These are phyloP conservation scores for Oplegnathus fasciatus DNA, from an alignment of 2,113 vertebrate species.

Conservation along the genomic window DNA sequence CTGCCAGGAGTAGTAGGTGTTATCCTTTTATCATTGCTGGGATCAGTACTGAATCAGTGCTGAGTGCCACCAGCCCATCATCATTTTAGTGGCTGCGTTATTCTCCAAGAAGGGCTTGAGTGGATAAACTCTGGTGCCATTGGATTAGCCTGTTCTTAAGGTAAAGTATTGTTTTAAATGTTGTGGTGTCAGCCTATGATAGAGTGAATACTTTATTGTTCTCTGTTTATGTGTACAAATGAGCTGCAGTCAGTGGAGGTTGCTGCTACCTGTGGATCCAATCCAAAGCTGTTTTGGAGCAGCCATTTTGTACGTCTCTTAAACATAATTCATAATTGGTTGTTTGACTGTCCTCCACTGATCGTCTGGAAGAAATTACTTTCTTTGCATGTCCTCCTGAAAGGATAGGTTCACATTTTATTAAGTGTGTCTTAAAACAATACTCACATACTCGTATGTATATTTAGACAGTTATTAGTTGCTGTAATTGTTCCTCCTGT, in stretches of 20 bases:
- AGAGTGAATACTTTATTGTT: not conserved
- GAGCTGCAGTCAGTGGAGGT: conserved; percentile 1
- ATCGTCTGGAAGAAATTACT: not conserved
- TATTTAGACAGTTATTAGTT: not conserved
- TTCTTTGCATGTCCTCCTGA: not conserved
- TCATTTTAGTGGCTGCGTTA: conserved; percentile 6
- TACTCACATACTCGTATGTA: not conserved
- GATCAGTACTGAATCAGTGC: conserved; percentile 5
- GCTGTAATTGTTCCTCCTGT: not conserved
- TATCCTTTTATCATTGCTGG: conserved; percentile 14
- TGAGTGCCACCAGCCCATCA: not conserved
- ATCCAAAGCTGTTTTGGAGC: not conserved
- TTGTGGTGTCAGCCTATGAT: not conserved
- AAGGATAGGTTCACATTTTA: not conserved
- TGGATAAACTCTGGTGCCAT: conserved; percentile 11
- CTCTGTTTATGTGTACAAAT: not conserved
- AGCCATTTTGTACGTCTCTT: not conserved
- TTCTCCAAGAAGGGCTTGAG: conserved; percentile 12
- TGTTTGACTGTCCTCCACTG: not conserved
- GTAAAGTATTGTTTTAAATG: conserved; percentile 49
- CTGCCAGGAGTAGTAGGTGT: conserved; percentile 8
- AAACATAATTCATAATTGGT: not conserved
- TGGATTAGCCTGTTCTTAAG: conserved; percentile 28
- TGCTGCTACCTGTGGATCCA: not conserved
- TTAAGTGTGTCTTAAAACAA: conserved; percentile 7